Evolutionary conservation across 2,888 invertebrate species (phyloP).

Genomic region (Trissolcus brochymenae): DNA sequence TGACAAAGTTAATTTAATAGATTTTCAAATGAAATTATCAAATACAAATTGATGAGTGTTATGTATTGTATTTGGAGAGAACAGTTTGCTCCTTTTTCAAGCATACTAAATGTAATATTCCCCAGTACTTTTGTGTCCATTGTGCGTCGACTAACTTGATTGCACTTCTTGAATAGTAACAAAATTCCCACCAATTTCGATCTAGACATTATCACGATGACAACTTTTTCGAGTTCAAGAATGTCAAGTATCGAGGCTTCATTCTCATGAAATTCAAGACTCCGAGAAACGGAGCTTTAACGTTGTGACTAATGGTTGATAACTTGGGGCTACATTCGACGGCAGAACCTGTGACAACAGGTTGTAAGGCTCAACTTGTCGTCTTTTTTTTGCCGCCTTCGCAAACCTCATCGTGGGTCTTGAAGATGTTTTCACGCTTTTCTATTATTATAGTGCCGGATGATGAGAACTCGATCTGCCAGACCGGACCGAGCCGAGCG

Average conservation of each 20-base stretch:
- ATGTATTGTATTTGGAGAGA: too few relatives aligned
- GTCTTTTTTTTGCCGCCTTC: neutral
- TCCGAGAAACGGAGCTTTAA: conserved; percentile 36
- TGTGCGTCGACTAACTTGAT: conserved; percentile 23
- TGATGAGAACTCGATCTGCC: conserved; percentile 53
- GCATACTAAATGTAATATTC: neutral
- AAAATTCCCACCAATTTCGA: conserved; percentile 35
- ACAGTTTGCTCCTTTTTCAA: too few relatives aligned
- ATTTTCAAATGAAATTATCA: too few relatives aligned
- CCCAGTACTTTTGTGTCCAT: conserved; percentile 9
- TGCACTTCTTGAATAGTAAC: conserved; percentile 13
- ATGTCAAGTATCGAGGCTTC: conserved; percentile 12
- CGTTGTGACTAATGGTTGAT: conserved; percentile 64
- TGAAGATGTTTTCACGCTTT: conserved; percentile 46
- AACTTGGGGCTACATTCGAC: conserved; percentile 64
- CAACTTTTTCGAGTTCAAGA: conserved; percentile 15
- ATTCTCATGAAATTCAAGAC: conserved; percentile 63
- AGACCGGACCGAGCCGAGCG: conserved; percentile 61
- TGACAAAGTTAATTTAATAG: too few relatives aligned
- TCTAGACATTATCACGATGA: conserved; percentile 24
- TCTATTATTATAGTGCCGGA: conserved; percentile 28
- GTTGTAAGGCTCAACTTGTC: neutral
- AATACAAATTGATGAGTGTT: too few relatives aligned
- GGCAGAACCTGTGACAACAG: conserved; percentile 61
- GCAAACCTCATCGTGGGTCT: conserved; percentile 11